phyloP scores from a whole-genome alignment of 1,140 invertebrate species.

The Stegodyphus dumicola region DNA sequence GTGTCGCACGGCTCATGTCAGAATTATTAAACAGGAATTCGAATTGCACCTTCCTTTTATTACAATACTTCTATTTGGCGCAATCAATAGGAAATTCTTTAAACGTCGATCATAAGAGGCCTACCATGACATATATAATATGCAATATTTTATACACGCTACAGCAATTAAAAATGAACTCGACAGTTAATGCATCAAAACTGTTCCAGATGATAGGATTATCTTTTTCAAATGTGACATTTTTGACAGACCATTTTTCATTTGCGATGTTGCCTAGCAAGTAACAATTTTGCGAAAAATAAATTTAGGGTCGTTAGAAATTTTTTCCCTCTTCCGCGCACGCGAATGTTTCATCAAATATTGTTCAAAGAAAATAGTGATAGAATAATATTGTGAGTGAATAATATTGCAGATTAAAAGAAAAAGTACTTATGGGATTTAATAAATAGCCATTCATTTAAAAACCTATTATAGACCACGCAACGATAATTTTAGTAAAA shows the following conservation, averaged over 20 bases:
- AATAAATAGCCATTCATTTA: too few species aligned
- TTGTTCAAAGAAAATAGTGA: too few species aligned
- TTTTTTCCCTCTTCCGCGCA: background rate
- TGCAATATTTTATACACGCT: constrained; percentile 17
- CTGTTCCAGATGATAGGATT: constrained; percentile 28
- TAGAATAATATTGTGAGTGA: too few species aligned
- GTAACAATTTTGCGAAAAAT: background rate
- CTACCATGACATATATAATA: constrained; percentile 7
- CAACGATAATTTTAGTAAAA: too few species aligned
- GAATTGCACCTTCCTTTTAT: too few species aligned
- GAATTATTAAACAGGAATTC: too few species aligned
- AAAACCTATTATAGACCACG: too few species aligned
- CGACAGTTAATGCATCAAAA: constrained; percentile 36
- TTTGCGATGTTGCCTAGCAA: constrained; percentile 8
- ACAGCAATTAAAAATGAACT: constrained; percentile 1
- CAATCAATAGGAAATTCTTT: constrained; percentile 3
- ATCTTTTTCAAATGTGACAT: constrained; percentile 48
- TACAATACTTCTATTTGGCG: background rate
- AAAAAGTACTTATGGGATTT: too few species aligned
- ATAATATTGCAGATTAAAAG: too few species aligned
- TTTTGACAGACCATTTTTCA: constrained; percentile 39
- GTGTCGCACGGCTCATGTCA: too few species aligned
- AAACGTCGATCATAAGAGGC: background rate
- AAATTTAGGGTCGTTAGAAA: constrained; percentile 26
- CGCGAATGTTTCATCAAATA: too few species aligned